Evolutionary conservation across 2,113 vertebrate genomes (phyloP).

Genomic region (Peucedramus taeniatus): DNA sequence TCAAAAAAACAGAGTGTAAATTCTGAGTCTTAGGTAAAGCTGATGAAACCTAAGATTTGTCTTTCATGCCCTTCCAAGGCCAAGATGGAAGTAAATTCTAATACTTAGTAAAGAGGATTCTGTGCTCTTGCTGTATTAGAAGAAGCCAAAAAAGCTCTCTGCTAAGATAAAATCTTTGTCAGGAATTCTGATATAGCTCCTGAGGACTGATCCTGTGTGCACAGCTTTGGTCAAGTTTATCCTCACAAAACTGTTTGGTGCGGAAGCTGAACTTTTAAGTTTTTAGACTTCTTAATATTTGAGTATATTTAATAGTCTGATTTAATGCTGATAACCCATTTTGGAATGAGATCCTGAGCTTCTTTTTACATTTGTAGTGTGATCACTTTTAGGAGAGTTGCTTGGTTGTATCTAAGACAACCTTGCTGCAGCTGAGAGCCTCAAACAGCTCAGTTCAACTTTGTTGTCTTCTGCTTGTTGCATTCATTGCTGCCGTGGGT

Average conservation of each 20-base stretch:
- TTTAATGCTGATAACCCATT: neutral
- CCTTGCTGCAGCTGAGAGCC: neutral
- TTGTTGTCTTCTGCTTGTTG: neutral
- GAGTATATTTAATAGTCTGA: neutral
- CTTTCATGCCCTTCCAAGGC: conserved; percentile 5
- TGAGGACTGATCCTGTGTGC: neutral
- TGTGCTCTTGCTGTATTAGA: neutral
- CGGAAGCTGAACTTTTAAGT: neutral
- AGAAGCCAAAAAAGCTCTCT: neutral
- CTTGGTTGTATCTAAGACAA: neutral
- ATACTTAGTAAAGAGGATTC: neutral
- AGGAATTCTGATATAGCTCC: neutral
- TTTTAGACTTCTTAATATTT: neutral
- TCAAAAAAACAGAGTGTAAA: neutral
- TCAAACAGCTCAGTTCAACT: neutral
- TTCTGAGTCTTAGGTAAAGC: neutral
- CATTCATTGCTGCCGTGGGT: neutral
- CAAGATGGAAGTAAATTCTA: neutral
- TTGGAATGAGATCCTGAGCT: neutral
- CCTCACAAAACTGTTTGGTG: neutral
- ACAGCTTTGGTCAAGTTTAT: neutral
- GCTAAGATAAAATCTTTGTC: neutral
- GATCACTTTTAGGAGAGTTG: neutral
- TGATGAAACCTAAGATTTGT: neutral
- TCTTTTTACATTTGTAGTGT: neutral